These are phyloP conservation scores for Pherbina coryleti DNA, from an alignment of 2,888 invertebrate genomes.

Conservation along the genomic window DNA sequence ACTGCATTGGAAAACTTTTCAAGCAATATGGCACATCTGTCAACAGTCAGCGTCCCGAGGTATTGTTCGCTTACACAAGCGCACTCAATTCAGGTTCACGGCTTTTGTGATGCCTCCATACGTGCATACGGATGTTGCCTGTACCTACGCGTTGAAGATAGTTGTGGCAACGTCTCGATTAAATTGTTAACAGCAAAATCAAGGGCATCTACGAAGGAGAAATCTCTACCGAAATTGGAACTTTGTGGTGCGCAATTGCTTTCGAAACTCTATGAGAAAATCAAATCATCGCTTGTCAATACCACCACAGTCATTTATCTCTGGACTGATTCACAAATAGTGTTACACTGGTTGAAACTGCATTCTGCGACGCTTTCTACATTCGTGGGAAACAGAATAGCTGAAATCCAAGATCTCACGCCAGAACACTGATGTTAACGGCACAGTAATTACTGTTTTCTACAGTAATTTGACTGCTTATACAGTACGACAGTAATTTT, in stretches of 20 bases:
- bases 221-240: constrained; percentile 26
- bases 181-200: constrained; percentile 31
- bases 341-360: constrained; percentile 42
- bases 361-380: constrained; percentile 43
- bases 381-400: constrained; percentile 42
- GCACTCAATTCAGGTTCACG: constrained; percentile 42
- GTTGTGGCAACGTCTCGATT: no score
- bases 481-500: constrained; percentile 3
- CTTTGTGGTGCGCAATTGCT: constrained; percentile 30
- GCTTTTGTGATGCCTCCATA: constrained; percentile 38
- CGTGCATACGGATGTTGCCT: constrained; percentile 39
- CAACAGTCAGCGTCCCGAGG: no score
- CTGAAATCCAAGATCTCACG: constrained; percentile 15
- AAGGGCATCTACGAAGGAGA: neutral
- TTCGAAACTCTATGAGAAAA: neutral
- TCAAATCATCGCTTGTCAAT: neutral
- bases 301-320: constrained; percentile 38
- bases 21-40: no score
- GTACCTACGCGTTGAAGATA: no score
- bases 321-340: constrained; percentile 48
- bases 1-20: neutral
- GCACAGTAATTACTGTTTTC: no score
- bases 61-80: no score
- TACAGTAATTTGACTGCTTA: no score
- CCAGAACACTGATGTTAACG: no score